Evolutionary conservation across 2,113 vertebrate species (phyloP), one percentile per base, ranked within the genome.

Genomic region (Epinephelus fuscoguttatus): DNA sequence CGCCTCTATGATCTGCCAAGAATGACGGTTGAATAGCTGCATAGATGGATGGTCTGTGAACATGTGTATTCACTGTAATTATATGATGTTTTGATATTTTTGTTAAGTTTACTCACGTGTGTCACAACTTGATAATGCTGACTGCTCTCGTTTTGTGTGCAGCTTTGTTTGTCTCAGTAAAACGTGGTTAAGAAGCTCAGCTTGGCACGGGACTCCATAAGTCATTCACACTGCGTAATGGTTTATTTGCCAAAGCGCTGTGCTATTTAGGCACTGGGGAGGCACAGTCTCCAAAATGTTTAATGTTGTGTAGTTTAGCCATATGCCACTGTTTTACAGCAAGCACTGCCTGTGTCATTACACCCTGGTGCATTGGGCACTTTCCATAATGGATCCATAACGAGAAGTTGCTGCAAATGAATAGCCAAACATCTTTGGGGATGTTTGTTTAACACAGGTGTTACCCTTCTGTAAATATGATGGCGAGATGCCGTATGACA

Each of bases 261-360:
- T 90, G 95, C 91, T 94, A 92, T 93, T 90, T 88, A 92, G 91
- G 90, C 94, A 93, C 91, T 85, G 85, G 93, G 93, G 94, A 94
- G 88, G 90, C 85, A 79, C 84, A 75, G 75, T 86, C 89, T 94
- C 93, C 91, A 92, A 92, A 92, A 94, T 94, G 93, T 90, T 94
- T 95, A 95, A 96, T 95, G 93, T 95, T 94, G 92, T 95, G 94
- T 94, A 94, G 91, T 96, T 94, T 88, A 89, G 89, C 94, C 95
- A 96, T 96, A 95, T 96, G 94, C 91, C 84, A 84, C 89, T 89
- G 92, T 91, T 93, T 94, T 94, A 94, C 92, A 93, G 91, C 81
- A 79, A 90, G 86, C 90, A 84, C 74, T 85, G 92, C 86, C 90
- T 94, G 91, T 95, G 90, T 93, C 92, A 94, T 94, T 94, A 94